Percentiles rank a stretch among this genome's conserved stretches.
phyloP scores from a whole-genome alignment of 2,888 invertebrate genomes.

The Bugulina stolonifera region DNA sequence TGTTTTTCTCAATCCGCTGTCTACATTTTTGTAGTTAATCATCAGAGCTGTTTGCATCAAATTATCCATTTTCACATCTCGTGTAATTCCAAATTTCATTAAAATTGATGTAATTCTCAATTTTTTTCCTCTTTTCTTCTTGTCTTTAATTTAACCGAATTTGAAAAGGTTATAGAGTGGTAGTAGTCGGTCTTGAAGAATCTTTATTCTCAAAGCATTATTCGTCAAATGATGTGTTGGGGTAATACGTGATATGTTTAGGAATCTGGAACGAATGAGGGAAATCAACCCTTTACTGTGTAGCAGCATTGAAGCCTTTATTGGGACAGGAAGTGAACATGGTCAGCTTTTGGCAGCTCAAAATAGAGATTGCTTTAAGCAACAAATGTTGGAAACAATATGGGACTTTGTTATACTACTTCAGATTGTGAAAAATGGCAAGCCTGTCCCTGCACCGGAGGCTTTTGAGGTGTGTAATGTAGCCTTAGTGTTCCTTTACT shows the following conservation, averaged over 20 bases:
- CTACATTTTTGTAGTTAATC: too few species aligned
- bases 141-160: too few species aligned
- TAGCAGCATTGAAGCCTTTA: constrained; percentile 3
- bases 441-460: not conserved
- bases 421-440: constrained; percentile 2
- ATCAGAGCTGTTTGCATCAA: too few species aligned
- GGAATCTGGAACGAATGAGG: not conserved
- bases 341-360: not conserved
- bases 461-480: not conserved
- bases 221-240: not conserved
- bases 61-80: too few species aligned
- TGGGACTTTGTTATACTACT: not conserved
- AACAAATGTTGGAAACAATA: constrained; percentile 2
- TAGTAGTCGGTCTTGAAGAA: too few species aligned
- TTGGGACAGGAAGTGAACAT: not conserved
- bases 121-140: too few species aligned
- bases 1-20: too few species aligned
- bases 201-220: too few species aligned
- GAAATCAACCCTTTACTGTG: not conserved
- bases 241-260: not conserved
- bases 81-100: too few species aligned
- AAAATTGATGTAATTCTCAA: too few species aligned
- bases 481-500: too few species aligned
- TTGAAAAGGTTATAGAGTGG: too few species aligned
- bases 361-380: constrained; percentile 8